Conservation (phyloP, 2,797 vertebrate genomes). For the Spinus olivaceus region DNA sequence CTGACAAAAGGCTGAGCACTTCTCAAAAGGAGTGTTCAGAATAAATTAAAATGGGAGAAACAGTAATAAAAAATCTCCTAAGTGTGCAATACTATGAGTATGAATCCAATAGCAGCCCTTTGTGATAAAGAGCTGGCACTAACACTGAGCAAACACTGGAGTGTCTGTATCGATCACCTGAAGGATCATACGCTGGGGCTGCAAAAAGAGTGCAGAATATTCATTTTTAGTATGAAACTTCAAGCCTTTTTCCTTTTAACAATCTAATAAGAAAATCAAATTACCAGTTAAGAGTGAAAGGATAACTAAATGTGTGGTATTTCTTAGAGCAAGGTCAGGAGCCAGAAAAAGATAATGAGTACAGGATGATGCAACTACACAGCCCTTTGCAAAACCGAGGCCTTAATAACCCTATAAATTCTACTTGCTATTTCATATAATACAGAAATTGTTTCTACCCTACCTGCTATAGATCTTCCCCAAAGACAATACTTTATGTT, state of each 20-base stretch:
- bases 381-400: slow-evolving; percentile 45
- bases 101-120: not conserved
- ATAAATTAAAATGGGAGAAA: not conserved
- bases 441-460: not conserved
- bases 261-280: slow-evolving; percentile 38
- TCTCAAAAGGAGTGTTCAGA: not conserved
- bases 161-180: not conserved
- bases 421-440: not conserved
- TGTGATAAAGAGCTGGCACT: not conserved
- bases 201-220: not conserved
- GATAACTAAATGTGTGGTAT: slow-evolving; percentile 35
- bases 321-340: slow-evolving; percentile 53
- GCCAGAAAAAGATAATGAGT: slow-evolving; percentile 54
- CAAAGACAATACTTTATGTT: not conserved
- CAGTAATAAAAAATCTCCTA: not conserved
- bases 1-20: not conserved
- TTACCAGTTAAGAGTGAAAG: slow-evolving; percentile 32
- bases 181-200: not conserved
- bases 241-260: slow-evolving; percentile 8
- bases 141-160: not conserved
- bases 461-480: not conserved
- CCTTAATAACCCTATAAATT: slow-evolving; percentile 34
- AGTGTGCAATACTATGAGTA: not conserved
- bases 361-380: slow-evolving; percentile 58
- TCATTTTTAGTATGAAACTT: slow-evolving; percentile 10